Evolutionary conservation across 2,888 invertebrate species (phyloP), one percentile per base, ranked within the genome.

Genomic region (Cistogaster globosa): DNA sequence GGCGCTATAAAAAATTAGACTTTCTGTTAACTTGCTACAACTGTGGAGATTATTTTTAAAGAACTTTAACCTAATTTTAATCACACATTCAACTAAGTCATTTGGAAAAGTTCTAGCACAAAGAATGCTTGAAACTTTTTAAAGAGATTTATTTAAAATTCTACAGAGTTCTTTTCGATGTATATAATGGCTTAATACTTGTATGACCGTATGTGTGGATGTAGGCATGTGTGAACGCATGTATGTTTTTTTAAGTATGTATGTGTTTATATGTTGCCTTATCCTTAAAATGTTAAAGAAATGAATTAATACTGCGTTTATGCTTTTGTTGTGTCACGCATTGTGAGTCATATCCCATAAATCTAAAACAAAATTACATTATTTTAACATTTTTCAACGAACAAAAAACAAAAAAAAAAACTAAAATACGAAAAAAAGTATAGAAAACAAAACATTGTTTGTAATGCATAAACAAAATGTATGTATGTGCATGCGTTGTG

Each of bases 281-380:
- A 72, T 72, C 58, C 48, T 26, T 18, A 69, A 69, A 57, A 42
- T 22, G 26, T 12, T 16, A 71, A 60, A 60, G 5, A 38, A 74
- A 51, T 72, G 36, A 74, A n/a, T 63, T 63, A 53, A 55, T 63
- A 63, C 22, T 75, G 53, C 55, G 55, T 51, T 67, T 60, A 36
- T 3, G 45, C 20, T 58, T 53, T 18, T 20, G 16, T 45, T 45
- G 18, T 42, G 74, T 75, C 63, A 74, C 68, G 75, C 68, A 67
- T 55, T 48, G 55, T 74, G 74, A 75, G 75, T 81, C 81, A 69
- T 74, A 63, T 81, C 48, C 71, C 82, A 87, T 84, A 86, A 87
- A 86, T 87, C 76, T 76, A 86, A 82, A 60, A 18, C 42, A 78
- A 84, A 84, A 81, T 86, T 84, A 81, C 83, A 83, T 87, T 83